These are phyloP conservation scores for Gallinago paraguaiae DNA, from an alignment of 2,113 vertebrate genomes.

Conservation along the genomic window DNA sequence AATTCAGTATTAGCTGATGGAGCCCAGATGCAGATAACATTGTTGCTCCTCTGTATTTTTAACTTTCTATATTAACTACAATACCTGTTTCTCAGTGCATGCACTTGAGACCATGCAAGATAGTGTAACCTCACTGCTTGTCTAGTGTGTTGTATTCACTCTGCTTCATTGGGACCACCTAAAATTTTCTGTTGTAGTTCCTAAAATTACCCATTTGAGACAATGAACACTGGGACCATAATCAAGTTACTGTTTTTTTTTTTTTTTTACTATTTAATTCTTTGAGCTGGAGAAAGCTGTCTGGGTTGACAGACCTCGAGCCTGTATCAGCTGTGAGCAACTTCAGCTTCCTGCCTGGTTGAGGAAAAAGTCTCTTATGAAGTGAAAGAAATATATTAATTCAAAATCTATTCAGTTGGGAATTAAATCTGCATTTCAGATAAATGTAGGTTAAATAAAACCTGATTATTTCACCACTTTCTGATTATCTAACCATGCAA, in stretches of 20 bases:
- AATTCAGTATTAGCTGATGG: neutral
- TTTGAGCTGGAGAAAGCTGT: neutral
- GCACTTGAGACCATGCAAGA: neutral
- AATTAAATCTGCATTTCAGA: slow-evolving; percentile 11
- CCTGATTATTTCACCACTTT: neutral
- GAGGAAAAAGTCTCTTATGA: neutral
- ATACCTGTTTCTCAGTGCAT: neutral
- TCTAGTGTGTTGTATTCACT: neutral
- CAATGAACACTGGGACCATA: slow-evolving; percentile 13
- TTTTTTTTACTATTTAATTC: neutral
- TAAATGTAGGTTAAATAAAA: neutral
- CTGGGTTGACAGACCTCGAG: no score
- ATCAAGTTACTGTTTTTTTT: neutral
- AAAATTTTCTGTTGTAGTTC: neutral
- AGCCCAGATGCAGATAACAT: neutral
- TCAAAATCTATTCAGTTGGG: neutral
- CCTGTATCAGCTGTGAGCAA: neutral
- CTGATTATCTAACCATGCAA: neutral
- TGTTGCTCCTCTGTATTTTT: neutral
- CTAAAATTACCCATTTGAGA: neutral
- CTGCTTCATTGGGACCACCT: slow-evolving; percentile 33
- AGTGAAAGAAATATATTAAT: neutral
- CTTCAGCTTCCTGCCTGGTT: neutral
- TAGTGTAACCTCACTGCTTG: neutral
- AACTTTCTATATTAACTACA: neutral